Evolutionary conservation across 2,113 vertebrate species (phyloP).

Genomic region (Hiodon tergisus): DNA sequence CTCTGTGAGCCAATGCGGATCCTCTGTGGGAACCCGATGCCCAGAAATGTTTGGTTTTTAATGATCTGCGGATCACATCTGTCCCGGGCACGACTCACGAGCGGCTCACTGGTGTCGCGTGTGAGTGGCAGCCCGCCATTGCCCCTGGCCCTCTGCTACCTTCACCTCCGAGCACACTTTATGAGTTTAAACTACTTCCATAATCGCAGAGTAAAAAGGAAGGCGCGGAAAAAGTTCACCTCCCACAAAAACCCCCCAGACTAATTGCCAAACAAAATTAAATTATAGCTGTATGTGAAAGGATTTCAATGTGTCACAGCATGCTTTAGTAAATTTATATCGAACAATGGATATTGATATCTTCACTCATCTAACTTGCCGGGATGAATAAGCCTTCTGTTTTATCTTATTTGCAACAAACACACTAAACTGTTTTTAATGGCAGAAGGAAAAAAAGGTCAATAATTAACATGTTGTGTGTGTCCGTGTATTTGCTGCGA

Average conservation of each 20-base stretch:
- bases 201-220: neutral
- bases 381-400: neutral
- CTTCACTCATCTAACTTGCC: neutral
- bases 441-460: constrained; percentile 16
- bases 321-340: neutral
- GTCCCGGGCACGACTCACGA: neutral
- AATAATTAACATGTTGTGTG: constrained; percentile 16
- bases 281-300: too few species aligned
- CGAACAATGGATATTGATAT: neutral
- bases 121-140: constrained; percentile 10
- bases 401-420: neutral
- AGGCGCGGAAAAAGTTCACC: neutral
- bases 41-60: constrained; percentile 16
- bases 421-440: neutral
- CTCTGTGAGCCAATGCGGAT: neutral
- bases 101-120: neutral
- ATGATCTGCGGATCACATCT: constrained; percentile 23
- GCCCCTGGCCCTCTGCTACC: neutral
- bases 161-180: constrained; percentile 10
- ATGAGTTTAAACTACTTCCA: constrained; percentile 19
- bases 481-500: neutral
- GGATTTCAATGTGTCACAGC: neutral
- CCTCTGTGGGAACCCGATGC: neutral
- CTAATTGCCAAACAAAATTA: too few species aligned
- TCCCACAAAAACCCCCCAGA: neutral